Evolutionary conservation across 2,888 invertebrate genomes (phyloP).

Genomic region (Scaptodrosophila latifasciaeformis): DNA sequence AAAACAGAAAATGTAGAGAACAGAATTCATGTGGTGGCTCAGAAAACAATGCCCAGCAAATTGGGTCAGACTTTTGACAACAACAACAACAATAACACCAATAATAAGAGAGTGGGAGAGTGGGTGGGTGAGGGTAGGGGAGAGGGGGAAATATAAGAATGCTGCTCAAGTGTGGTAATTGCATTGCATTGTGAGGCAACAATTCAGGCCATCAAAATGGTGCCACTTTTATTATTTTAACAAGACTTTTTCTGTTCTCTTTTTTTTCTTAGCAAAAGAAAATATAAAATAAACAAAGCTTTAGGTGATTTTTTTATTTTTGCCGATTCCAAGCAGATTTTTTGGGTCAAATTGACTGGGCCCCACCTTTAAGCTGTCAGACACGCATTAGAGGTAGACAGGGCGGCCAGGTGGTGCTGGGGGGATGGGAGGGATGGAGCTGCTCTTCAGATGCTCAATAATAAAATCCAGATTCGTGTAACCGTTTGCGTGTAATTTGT

Average conservation of each 20-base stretch:
- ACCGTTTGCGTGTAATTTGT: conserved; percentile 56
- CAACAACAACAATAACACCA: no score
- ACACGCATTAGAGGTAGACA: conserved; percentile 14
- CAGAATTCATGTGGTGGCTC: no score
- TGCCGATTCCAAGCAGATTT: conserved; percentile 19
- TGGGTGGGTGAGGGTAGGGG: no score
- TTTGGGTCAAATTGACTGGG: conserved; percentile 42
- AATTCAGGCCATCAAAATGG: conserved; percentile 35
- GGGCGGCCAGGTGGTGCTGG: no score
- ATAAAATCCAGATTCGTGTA: no score
- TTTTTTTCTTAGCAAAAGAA: background rate
- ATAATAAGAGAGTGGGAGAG: no score
- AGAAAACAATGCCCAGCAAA: conserved; percentile 26
- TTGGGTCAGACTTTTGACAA: conserved; percentile 47
- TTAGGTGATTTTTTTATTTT: background rate
- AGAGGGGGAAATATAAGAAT: no score
- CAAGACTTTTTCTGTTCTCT: no score
- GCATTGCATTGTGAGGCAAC: conserved; percentile 33
- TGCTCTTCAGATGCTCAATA: no score
- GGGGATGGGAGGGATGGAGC: no score
- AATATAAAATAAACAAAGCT: no score
- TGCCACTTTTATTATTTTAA: conserved; percentile 23
- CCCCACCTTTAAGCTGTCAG: conserved; percentile 27
- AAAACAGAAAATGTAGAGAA: background rate
- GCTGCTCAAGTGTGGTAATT: conserved; percentile 27